Evolutionary conservation across 2,888 invertebrate species (phyloP), one percentile per base, ranked within the genome.

Genomic region (Brachyptera putata): DNA sequence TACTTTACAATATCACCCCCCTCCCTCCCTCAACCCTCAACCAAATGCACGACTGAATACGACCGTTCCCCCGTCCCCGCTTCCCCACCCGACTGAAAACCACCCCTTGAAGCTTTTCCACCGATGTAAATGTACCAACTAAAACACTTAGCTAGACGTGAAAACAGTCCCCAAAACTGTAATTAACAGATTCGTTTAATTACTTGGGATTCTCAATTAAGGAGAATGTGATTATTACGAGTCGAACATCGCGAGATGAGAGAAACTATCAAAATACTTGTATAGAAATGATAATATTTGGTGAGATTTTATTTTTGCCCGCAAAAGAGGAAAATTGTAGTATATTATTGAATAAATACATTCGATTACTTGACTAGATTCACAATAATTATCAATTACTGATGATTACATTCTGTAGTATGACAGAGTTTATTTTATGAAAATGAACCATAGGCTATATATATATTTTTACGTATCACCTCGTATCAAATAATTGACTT

Each of bases 81-180:
- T 1, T 41, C 46, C 43, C 26, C 43, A 13, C 21, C 43, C 57
- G 25, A 5, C 3, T 14, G 14, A 26, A 30, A 18, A 18, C 43
- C 30, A 25, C 22, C 24, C 56, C 56, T 21, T 18, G 34, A 53
- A 34, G 56, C 56, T 43, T 43, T 43, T 43, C 43, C 43, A 18
- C 43, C 16, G 43, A 43, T 43, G 43, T 43, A 43, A 43, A 18
- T 21, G 43, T 18, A 18, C 43, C n/a, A 43, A 43, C 43, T 43
- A 43, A 63, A 63, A 60, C 60, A 63, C 62, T 63, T 58, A 58
- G 58, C 37, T 57, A 36, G 49, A 56, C 61, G 53, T 53, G 30
- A 62, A 62, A 63, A 63, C 62, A 63, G 60, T 63, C 62, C 62
- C 56, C 60, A 50, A 34, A 41, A 56, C 53, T 57, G 48, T 59